A percentile compares a stretch with the other conserved stretches of the same genome.
Conservation (phyloP, 2,888 invertebrate genomes). For the Hypena proboscidalis region DNA sequence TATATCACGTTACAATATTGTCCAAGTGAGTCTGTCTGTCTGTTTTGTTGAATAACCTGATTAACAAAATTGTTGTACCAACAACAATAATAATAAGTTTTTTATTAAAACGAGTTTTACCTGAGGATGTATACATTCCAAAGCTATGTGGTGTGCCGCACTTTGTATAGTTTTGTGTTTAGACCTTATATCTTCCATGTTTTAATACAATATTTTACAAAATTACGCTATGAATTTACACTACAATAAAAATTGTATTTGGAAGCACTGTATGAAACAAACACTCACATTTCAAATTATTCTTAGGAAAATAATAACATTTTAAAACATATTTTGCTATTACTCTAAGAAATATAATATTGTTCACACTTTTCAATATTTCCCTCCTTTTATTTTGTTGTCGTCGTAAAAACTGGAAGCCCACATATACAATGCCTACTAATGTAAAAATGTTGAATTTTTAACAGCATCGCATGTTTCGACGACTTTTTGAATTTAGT, state of each 20-base stretch:
- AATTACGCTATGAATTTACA: neutral
- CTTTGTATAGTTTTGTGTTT: conserved; percentile 74
- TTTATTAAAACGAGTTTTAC: no score
- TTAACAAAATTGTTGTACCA: no score
- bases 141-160: conserved; percentile 75
- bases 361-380: conserved; percentile 20
- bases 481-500: conserved; percentile 8
- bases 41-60: no score
- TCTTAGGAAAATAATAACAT: neutral
- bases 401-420: conserved; percentile 22
- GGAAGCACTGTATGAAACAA: conserved; percentile 4
- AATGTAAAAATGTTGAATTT: neutral
- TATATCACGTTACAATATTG: no score
- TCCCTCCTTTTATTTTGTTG: conserved; percentile 32
- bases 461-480: neutral
- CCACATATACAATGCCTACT: conserved; percentile 1
- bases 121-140: conserved; percentile 78
- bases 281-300: conserved; percentile 12
- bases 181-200: conserved; percentile 73
- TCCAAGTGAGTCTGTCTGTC: no score
- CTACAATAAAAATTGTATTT: neutral
- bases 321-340: neutral
- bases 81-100: no score
- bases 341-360: neutral
- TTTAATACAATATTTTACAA: neutral